Base-by-base conservation (phyloP, 2,113 vertebrate genomes). In the Amphiprion ocellaris region DNA sequence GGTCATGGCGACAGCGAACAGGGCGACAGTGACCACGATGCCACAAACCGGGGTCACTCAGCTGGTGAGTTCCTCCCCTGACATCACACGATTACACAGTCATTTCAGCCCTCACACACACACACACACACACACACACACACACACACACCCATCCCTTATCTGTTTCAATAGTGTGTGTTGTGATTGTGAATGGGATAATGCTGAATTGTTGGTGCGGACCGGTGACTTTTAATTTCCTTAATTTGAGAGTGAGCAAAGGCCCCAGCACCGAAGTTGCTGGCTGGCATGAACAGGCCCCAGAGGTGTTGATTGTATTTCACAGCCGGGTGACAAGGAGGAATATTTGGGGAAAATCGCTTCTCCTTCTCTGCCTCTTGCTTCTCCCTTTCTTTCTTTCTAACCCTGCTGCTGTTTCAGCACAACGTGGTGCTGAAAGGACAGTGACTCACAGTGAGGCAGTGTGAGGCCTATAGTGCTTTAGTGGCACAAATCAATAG, bases 1-100 rank as follows among this genome's bases (percentile, higher is more conserved):
- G 98, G 98, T 79, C 98, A 99, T 37, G 98, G 98, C 58, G 98
- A 99, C 96, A 99, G 98, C 83, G 98, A 99, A 62, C 98, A 99
- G 94, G 98, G 98, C 80, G 98, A 99, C 94, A 99, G 98, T 86
- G 98, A 99, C 92, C 98, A 99, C 74, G 98, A 99, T 64, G 98
- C 98, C 94, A 99, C 98, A 92, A 98, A 99, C 95, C 96, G 98
- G 91, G 98, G 96, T 94, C 98, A 98, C 94, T 96, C 96, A 76
- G 96, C 97, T 83, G 98, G 98, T 99, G 94, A 96, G 98, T 87
- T 28, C 94, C 30, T 14, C 55, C 56, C 26, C 95, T 10, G 95
- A 21, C 58, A 19, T 60, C 65, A 52, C 44, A 30, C 68, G 85
- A 77, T 83, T 76, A 83, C 61, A 81, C 71, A 30, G 28, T 68